These are phyloP conservation scores for Aporrectodea caliginosa DNA, from an alignment of 1,140 invertebrate genomes.

Conservation along the genomic window DNA sequence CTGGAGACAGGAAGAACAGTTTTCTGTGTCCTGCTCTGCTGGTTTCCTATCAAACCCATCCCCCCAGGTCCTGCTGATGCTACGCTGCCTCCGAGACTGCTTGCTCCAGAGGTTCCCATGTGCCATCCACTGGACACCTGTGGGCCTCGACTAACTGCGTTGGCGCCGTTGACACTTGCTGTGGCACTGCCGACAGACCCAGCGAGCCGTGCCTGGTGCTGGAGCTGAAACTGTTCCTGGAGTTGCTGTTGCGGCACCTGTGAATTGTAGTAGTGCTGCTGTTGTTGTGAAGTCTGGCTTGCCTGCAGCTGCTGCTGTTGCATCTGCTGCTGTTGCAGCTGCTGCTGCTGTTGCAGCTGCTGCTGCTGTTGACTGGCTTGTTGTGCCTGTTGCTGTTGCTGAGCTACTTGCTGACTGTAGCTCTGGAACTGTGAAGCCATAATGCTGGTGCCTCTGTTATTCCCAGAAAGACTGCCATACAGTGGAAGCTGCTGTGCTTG, in stretches of 20 bases:
- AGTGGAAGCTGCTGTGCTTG: neutral
- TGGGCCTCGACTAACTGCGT: neutral
- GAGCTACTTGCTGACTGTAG: neutral
- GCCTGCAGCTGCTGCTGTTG: neutral
- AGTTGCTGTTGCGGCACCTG: conserved; percentile 33
- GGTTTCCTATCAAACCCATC: neutral
- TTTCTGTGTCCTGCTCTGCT: neutral
- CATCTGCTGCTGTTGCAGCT: conserved; percentile 34
- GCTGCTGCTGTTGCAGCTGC: neutral
- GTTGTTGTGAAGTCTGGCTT: neutral
- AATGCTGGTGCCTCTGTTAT: neutral
- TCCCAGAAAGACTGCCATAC: neutral
- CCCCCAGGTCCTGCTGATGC: neutral
- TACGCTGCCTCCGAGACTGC: no score
- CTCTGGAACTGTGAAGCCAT: neutral
- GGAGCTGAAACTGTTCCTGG: conserved; percentile 30
- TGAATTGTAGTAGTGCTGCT: neutral
- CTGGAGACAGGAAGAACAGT: no score
- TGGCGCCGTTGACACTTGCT: conserved; percentile 11
- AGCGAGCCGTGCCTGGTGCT: conserved; percentile 26
- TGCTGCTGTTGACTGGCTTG: neutral
- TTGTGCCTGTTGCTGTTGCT: neutral
- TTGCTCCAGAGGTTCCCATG: neutral
- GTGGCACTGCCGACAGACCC: conserved; percentile 27
- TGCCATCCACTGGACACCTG: neutral